These are phyloP conservation scores for Harpegnathos saltator DNA, from an alignment of 1,140 invertebrate species.

Conservation along the genomic window DNA sequence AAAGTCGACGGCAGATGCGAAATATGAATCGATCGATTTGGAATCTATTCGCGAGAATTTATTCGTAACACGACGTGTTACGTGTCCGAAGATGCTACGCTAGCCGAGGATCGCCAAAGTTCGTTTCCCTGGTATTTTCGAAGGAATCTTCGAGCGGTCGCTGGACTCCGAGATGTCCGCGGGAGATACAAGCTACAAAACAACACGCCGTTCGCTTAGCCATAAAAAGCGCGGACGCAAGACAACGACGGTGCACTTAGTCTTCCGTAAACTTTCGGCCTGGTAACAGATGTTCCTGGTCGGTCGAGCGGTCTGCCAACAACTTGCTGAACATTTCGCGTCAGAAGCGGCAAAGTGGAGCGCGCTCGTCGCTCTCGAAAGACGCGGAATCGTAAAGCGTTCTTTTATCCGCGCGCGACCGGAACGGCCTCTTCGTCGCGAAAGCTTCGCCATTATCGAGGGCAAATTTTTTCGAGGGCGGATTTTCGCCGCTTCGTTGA, in stretches of 20 bases:
- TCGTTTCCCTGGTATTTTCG: neutral
- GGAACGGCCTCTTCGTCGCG: slow-evolving; percentile 29
- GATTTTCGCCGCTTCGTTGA: slow-evolving; percentile 3
- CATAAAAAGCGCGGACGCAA: neutral
- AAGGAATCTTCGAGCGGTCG: neutral
- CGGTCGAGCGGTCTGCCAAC: slow-evolving; percentile 60
- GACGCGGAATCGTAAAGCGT: slow-evolving; percentile 65
- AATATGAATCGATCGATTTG: neutral
- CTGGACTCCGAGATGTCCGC: neutral
- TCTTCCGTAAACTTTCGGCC: slow-evolving; percentile 16
- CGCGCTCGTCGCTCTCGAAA: slow-evolving; percentile 55
- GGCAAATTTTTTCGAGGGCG: neutral
- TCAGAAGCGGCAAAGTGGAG: slow-evolving; percentile 63
- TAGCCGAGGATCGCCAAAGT: neutral
- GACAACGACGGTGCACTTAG: slow-evolving; percentile 13
- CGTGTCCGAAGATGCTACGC: neutral
- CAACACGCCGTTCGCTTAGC: neutral
- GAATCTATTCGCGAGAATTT: slow-evolving; percentile 1
- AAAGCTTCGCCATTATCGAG: neutral
- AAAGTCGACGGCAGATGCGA: neutral
- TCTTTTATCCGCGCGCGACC: slow-evolving; percentile 51
- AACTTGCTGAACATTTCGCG: slow-evolving; percentile 60
- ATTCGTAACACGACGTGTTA: neutral
- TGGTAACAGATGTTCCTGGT: slow-evolving; percentile 63
- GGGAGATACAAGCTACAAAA: neutral